These are phyloP conservation scores for Bombus huntii DNA, from an alignment of 1,140 invertebrate genomes.

Conservation along the genomic window DNA sequence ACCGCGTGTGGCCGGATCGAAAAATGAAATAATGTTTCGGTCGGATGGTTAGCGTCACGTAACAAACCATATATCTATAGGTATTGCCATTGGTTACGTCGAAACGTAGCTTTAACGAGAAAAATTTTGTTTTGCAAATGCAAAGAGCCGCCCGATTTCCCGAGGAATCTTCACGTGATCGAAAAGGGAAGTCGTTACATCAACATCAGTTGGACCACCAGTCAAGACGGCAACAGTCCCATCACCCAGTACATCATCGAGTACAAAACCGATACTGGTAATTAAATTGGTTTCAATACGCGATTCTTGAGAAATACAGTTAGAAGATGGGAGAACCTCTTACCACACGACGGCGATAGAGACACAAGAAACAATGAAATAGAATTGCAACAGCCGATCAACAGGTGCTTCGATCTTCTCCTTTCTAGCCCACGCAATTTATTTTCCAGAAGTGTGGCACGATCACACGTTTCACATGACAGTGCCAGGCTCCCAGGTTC, in stretches of 20 bases:
- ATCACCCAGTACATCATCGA: slow-evolving; percentile 94
- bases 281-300: slow-evolving; percentile 42
- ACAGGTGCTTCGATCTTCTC: slow-evolving; percentile 1
- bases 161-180: slow-evolving; percentile 92
- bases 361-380: not conserved
- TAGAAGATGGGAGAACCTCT: not conserved
- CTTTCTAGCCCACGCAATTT: slow-evolving; percentile 28
- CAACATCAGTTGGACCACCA: slow-evolving; percentile 91
- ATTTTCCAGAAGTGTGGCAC: slow-evolving; percentile 87
- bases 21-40: slow-evolving; percentile 57
- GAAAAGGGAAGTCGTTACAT: slow-evolving; percentile 90
- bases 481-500: slow-evolving; percentile 90
- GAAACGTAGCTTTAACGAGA: not conserved
- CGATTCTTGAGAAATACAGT: not conserved
- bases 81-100: no score
- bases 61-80: not conserved
- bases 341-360: not conserved
- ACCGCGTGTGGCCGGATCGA: slow-evolving; percentile 7
- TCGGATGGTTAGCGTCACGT: slow-evolving; percentile 24
- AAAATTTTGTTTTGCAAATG: not conserved
- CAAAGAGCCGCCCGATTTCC: slow-evolving; percentile 91
- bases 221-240: slow-evolving; percentile 93
- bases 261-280: slow-evolving; percentile 92
- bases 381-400: not conserved
- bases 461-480: slow-evolving; percentile 90